A percentile compares a stretch with the other conserved stretches of the same genome.
phyloP scores from a whole-genome alignment of 1,140 invertebrate genomes.

The Gonatopus flavifemur region DNA sequence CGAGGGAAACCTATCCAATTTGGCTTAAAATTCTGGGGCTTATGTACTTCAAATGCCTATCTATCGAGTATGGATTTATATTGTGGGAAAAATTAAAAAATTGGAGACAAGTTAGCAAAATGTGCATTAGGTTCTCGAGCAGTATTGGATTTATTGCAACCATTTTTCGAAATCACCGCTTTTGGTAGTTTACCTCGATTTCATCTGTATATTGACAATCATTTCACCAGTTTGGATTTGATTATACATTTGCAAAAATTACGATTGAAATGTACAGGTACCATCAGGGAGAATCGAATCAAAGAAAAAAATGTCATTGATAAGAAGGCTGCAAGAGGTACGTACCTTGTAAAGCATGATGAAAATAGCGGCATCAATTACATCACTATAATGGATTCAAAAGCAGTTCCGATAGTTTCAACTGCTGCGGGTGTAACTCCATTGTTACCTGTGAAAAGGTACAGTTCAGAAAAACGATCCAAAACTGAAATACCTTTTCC shows the following conservation, averaged over 20 bases:
- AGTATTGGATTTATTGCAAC: constrained; percentile 1
- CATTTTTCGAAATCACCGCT: neutral
- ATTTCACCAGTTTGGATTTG: constrained; percentile 1
- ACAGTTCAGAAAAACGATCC: neutral
- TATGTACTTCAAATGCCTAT: constrained; percentile 6
- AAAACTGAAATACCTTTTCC: neutral
- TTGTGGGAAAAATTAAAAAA: neutral
- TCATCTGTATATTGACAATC: neutral
- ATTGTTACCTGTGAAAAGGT: neutral
- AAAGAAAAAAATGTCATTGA: neutral
- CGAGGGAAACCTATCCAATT: constrained; percentile 44
- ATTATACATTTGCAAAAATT: constrained; percentile 5
- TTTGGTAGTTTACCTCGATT: neutral
- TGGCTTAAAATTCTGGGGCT: constrained; percentile 44
- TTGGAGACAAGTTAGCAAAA: neutral
- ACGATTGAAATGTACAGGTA: neutral
- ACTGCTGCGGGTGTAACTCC: neutral
- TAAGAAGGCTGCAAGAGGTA: neutral
- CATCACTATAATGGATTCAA: neutral
- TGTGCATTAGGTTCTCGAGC: neutral
- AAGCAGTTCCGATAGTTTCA: neutral
- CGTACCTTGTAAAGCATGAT: neutral
- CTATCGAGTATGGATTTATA: neutral
- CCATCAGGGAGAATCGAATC: constrained; percentile 5
- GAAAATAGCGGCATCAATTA: neutral